Base-by-base conservation (phyloP, 1,140 invertebrate genomes). In the Phenacoccus solenopsis region DNA sequence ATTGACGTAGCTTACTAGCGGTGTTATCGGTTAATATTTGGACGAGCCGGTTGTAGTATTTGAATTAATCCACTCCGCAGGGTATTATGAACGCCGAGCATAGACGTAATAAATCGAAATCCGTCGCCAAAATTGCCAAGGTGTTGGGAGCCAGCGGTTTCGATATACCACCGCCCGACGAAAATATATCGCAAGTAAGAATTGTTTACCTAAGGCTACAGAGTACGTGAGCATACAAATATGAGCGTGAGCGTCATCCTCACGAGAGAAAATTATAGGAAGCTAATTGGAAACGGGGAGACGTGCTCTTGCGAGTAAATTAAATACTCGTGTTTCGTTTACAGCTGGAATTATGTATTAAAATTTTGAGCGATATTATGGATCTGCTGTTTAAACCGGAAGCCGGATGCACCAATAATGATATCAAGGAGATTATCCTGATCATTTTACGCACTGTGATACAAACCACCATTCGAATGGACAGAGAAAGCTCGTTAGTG, bases 291-390 rank as follows among this genome's bases (percentile, higher is more conserved):
- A n/a, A n/a, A n/a, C n/a, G n/a, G n/a, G n/a, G n/a, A n/a, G n/a
- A n/a, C n/a, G n/a, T n/a, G n/a, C n/a, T n/a, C n/a, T n/a, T n/a
- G n/a, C n/a, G n/a, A n/a, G n/a, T n/a, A n/a, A n/a, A n/a, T n/a
- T n/a, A n/a, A n/a, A n/a, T n/a, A n/a, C n/a, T n/a, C n/a, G n/a
- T n/a, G n/a, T n/a, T 69, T 70, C 27, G 12, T 70, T 69, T 75
- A 24, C 76, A 97, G 89, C 85, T 93, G 75, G 89, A 91, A 77
- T 82, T 94, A 64, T 96, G 93, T 79, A 87, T 96, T 49, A 90
- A 90, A 77, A 92, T 96, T 20, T 81, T 98, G 70, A 88, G 90
- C 74, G 93, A 97, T 74, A 88, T 96, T 28, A 82, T 98, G 79
- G 87, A 94, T 70, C 79, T 91, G 27, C 83, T 96, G n/a, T 90